Conservation (phyloP, 2,113 vertebrate genomes). For the Coptodon rendalli region DNA sequence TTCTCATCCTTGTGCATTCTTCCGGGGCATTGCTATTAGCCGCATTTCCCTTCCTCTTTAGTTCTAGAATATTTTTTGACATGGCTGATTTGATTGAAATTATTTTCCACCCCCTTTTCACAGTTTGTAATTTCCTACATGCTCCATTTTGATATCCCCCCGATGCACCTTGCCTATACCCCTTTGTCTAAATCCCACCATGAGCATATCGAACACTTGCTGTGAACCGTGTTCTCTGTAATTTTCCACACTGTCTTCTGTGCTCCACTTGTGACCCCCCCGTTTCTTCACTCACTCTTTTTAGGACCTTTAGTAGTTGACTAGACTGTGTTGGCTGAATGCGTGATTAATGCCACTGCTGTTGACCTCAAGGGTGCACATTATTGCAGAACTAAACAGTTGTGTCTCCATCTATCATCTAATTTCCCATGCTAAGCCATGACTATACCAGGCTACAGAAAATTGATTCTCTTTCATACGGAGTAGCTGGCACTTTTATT, state of each 20-base stretch:
- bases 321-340: not conserved
- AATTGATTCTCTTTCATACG: constrained; percentile 36
- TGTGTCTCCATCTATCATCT: constrained; percentile 44
- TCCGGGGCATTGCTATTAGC: not conserved
- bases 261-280: not conserved
- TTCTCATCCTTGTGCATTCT: not conserved
- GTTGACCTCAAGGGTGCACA: constrained; percentile 46
- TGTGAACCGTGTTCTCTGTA: not conserved
- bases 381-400: constrained; percentile 46
- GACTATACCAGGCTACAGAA: not conserved
- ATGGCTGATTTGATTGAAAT: not conserved
- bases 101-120: not conserved
- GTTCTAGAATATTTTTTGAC: not conserved
- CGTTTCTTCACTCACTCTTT: not conserved
- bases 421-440: constrained; percentile 15
- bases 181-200: not conserved
- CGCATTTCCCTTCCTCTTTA: not conserved
- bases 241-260: not conserved
- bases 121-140: not conserved
- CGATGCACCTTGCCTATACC: not conserved
- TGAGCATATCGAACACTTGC: not conserved
- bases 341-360: constrained; percentile 42
- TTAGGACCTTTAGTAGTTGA: not conserved
- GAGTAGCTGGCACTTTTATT: constrained; percentile 12
- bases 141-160: not conserved